These are phyloP conservation scores for Styela plicata DNA, from an alignment of 23 tunicate genomes.

Conservation along the genomic window DNA sequence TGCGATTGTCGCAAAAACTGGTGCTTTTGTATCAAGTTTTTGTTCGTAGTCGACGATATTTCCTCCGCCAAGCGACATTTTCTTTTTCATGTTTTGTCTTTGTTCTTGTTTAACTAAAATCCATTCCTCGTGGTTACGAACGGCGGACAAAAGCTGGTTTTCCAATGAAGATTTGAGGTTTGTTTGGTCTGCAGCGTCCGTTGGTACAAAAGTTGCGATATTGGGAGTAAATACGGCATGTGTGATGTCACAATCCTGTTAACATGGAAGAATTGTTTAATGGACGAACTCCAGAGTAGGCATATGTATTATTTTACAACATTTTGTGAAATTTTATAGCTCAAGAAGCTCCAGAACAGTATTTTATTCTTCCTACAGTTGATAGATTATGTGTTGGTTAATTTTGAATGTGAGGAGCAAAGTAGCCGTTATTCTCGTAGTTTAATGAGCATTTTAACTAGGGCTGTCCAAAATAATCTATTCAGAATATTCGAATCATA, in stretches of 20 bases:
- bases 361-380: too few species aligned
- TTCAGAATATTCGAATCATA: too few species aligned
- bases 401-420: too few species aligned
- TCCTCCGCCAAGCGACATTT: not conserved
- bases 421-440: too few species aligned
- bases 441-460: too few species aligned
- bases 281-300: too few species aligned
- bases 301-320: too few species aligned
- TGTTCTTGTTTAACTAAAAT: not conserved
- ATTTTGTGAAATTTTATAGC: too few species aligned
- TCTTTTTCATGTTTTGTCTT: not conserved
- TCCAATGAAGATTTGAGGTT: slow-evolving; percentile 37
- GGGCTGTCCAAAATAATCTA: too few species aligned
- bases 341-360: too few species aligned
- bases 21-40: not conserved
- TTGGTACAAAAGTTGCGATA: slow-evolving; percentile 40
- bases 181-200: slow-evolving; percentile 68
- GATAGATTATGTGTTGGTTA: too few species aligned
- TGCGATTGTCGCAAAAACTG: slow-evolving; percentile 53
- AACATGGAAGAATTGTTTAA: too few species aligned
- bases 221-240: slow-evolving; percentile 53
- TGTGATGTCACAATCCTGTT: slow-evolving; percentile 38
- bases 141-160: slow-evolving; percentile 21
- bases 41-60: not conserved
- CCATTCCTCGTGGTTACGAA: slow-evolving; percentile 53